Percentiles rank a stretch among this genome's conserved stretches.
Evolutionary conservation across 2,113 vertebrate species (phyloP).

Genomic region (Orthonyx spaldingii): DNA sequence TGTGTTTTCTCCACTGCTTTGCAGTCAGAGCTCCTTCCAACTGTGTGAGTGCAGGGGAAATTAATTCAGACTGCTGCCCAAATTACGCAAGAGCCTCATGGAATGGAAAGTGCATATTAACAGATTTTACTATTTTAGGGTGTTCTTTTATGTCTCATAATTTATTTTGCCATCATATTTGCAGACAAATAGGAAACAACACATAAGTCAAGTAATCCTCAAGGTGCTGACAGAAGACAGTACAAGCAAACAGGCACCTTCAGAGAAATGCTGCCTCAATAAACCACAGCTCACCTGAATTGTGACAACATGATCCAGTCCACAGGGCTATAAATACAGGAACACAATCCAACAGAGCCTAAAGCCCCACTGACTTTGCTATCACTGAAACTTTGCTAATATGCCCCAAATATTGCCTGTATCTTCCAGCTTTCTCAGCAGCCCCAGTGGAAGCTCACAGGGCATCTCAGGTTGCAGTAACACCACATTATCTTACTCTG

Average conservation of each 20-base stretch:
- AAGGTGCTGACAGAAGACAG: background rate
- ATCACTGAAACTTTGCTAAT: background rate
- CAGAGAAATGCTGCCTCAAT: background rate
- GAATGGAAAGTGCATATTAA: constrained; percentile 17
- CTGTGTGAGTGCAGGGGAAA: background rate
- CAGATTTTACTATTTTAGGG: constrained; percentile 34
- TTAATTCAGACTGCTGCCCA: constrained; percentile 15
- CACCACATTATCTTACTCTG: background rate
- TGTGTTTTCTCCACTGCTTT: background rate
- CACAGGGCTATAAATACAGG: background rate
- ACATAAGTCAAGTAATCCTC: background rate
- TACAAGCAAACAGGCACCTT: background rate
- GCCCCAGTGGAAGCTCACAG: background rate
- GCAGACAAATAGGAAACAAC: constrained; percentile 24
- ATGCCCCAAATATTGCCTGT: background rate
- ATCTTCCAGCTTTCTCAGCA: background rate
- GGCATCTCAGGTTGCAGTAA: background rate
- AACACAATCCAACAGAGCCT: background rate
- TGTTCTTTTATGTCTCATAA: background rate
- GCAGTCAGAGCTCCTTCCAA: constrained; percentile 9
- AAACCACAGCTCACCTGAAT: background rate
- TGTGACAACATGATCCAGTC: background rate
- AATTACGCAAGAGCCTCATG: constrained; percentile 16
- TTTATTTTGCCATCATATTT: constrained; percentile 15
- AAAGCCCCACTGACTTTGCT: background rate